Evolutionary conservation across 2,113 vertebrate genomes (phyloP).

Genomic region (Castor canadensis): DNA sequence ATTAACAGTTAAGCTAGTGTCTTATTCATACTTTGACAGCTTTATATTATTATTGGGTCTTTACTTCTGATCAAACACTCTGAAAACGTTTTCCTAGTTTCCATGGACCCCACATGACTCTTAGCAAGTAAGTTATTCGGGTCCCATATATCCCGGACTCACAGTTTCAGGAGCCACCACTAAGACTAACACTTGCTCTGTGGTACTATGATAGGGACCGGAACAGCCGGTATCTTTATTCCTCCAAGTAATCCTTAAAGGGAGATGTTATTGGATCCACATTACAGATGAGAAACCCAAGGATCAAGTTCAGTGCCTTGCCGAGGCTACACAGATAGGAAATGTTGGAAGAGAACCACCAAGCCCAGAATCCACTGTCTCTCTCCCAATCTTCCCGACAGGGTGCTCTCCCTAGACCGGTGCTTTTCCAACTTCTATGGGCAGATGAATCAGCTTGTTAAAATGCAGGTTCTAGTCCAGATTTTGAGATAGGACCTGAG

Average conservation of each 20-base stretch:
- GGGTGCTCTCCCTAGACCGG: background rate
- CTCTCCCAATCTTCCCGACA: background rate
- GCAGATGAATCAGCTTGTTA: background rate
- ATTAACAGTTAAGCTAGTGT: background rate
- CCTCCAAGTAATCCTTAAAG: background rate
- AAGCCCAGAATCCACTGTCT: background rate
- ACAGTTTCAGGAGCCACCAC: background rate
- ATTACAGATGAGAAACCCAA: background rate
- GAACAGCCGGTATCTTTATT: background rate
- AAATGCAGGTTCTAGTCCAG: background rate
- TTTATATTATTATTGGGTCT: background rate
- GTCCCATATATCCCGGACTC: background rate
- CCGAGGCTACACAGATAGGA: background rate
- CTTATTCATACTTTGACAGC: background rate
- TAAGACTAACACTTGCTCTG: background rate
- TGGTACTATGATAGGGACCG: background rate
- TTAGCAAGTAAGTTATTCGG: background rate
- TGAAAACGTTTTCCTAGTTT: background rate
- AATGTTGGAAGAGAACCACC: background rate
- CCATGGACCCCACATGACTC: background rate
- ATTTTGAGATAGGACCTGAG: background rate
- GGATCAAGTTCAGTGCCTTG: background rate
- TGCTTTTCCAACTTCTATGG: too few relatives aligned
- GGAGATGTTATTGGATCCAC: background rate
- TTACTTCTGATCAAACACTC: constrained; percentile 19